Evolutionary conservation across 2,797 vertebrate species (phyloP).

Genomic region (Thripadectes ignobilis): DNA sequence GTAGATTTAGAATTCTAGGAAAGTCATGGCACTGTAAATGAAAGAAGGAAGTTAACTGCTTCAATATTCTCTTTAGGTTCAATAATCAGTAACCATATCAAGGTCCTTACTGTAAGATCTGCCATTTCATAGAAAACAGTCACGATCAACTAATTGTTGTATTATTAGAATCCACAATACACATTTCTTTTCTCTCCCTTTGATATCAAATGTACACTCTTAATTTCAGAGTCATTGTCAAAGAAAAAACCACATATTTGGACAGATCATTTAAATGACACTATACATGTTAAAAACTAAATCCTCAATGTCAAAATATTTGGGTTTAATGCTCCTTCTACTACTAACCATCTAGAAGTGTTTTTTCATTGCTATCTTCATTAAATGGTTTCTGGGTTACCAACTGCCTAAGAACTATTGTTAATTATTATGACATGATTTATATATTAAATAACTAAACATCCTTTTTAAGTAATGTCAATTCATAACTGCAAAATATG

Average conservation of each 20-base stretch:
- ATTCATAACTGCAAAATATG: background rate
- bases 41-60: background rate
- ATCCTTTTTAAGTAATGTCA: background rate
- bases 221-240: background rate
- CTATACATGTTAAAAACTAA: background rate
- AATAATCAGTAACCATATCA: background rate
- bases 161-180: background rate
- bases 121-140: background rate
- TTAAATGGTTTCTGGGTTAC: background rate
- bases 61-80: background rate
- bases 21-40: background rate
- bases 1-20: background rate
- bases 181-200: background rate
- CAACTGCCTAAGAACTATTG: background rate
- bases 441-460: background rate
- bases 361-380: background rate
- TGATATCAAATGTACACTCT: background rate
- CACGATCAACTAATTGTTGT: background rate
- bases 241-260: background rate
- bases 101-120: background rate
- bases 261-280: background rate
- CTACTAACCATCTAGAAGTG: background rate
- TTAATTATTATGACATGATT: background rate
- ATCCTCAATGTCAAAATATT: background rate
- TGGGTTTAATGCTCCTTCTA: background rate